phyloP scores from a whole-genome alignment of 2,113 vertebrate species.

The Dromiciops gliroides region DNA sequence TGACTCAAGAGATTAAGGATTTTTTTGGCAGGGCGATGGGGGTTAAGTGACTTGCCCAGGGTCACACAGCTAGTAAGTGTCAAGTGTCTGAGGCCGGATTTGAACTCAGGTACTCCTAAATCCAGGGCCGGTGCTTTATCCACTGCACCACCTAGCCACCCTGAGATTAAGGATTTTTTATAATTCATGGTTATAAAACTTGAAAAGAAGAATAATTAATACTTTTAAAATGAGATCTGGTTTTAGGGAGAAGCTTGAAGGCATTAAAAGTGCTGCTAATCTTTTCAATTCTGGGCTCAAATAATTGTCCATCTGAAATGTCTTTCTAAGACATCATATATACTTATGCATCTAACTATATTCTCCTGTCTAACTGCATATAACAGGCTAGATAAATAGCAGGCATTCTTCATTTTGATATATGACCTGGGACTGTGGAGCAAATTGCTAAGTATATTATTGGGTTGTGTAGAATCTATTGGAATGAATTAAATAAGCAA shows the following conservation, averaged over 20 bases:
- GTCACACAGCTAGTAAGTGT: no score
- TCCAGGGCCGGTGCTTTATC: no score
- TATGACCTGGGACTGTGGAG: neutral
- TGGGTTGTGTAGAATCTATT: neutral
- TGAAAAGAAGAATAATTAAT: neutral
- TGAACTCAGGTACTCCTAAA: no score
- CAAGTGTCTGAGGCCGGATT: no score
- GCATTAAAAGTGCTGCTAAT: neutral
- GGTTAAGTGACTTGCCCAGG: no score
- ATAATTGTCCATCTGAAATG: neutral
- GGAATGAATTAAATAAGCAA: conserved; percentile 31
- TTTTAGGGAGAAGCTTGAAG: neutral
- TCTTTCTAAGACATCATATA: neutral
- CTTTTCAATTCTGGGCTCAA: neutral
- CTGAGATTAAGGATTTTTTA: no score
- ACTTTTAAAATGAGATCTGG: neutral
- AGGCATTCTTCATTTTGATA: neutral
- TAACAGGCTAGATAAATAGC: neutral
- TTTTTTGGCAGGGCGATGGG: no score
- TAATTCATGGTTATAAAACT: neutral
- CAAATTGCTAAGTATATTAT: conserved; percentile 4
- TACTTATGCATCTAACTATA: neutral
- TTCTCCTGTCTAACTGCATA: neutral
- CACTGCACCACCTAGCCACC: no score
- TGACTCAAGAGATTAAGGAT: neutral